Conservation (phyloP, 2,888 invertebrate genomes). For the Epinotia brunnichana region DNA sequence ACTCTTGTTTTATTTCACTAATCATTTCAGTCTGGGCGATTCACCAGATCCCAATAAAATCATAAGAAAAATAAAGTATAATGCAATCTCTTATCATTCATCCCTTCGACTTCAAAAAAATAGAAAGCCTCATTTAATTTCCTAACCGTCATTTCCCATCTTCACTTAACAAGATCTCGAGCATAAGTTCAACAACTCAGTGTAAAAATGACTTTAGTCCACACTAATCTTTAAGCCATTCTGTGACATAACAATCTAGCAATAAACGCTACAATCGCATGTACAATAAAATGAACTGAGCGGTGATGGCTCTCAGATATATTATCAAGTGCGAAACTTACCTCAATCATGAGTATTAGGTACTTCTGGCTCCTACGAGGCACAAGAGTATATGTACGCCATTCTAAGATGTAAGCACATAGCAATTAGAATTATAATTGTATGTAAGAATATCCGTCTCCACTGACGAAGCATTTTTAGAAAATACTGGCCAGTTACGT, state of each 20-base stretch:
- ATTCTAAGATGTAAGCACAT: not conserved
- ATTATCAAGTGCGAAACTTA: not conserved
- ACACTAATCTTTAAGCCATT: not conserved
- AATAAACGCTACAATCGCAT: not conserved
- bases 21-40: too few species aligned
- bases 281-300: not conserved
- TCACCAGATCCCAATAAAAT: too few species aligned
- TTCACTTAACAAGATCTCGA: conserved; percentile 3
- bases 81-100: not conserved
- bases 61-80: too few species aligned
- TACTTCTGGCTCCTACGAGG: not conserved
- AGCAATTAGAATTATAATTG: not conserved
- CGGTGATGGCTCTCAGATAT: not conserved
- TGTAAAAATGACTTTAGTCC: not conserved
- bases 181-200: not conserved
- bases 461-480: conserved; percentile 11
- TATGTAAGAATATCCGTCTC: not conserved
- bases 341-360: too few species aligned
- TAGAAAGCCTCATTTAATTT: conserved; percentile 13
- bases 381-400: not conserved
- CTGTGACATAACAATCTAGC: not conserved
- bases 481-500: conserved; percentile 25
- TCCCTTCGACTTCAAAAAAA: not conserved
- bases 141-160: not conserved
- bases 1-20: too few species aligned